Evolutionary conservation across 2,888 invertebrate genomes (phyloP).

Genomic region (Meghimatium bilineatum): DNA sequence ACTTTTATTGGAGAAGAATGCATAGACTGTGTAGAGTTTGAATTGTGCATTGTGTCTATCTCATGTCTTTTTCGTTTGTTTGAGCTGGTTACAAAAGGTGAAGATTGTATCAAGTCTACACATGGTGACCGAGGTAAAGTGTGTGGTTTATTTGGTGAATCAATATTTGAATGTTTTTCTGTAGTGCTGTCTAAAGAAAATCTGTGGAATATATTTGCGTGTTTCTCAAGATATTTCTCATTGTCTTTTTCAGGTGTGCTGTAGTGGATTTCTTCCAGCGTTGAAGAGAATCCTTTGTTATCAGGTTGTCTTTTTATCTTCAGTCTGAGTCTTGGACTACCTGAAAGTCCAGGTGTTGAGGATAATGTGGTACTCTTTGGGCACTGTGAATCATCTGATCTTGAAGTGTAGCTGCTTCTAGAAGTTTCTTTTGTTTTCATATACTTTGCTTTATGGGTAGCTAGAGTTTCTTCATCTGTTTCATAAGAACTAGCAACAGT

Average conservation of each 20-base stretch:
- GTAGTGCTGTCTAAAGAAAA: neutral
- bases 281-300: slow-evolving; percentile 32
- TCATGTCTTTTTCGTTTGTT: neutral
- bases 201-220: neutral
- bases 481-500: neutral
- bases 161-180: too few species aligned
- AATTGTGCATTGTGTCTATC: neutral
- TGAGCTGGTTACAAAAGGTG: neutral
- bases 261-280: slow-evolving; percentile 21
- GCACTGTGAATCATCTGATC: neutral
- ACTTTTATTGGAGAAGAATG: neutral
- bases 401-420: neutral
- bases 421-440: neutral
- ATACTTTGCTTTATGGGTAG: neutral
- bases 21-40: neutral
- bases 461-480: neutral
- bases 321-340: slow-evolving; percentile 33
- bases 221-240: neutral
- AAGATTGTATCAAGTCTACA: slow-evolving; percentile 27
- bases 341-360: neutral
- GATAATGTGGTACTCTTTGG: neutral
- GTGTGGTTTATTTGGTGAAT: neutral
- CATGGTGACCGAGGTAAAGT: neutral
- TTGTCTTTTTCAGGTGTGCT: neutral
- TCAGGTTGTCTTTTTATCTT: slow-evolving; percentile 14